Evolutionary conservation across 2,888 invertebrate genomes (phyloP).

Genomic region (Cataglyphis rosenhaueri): DNA sequence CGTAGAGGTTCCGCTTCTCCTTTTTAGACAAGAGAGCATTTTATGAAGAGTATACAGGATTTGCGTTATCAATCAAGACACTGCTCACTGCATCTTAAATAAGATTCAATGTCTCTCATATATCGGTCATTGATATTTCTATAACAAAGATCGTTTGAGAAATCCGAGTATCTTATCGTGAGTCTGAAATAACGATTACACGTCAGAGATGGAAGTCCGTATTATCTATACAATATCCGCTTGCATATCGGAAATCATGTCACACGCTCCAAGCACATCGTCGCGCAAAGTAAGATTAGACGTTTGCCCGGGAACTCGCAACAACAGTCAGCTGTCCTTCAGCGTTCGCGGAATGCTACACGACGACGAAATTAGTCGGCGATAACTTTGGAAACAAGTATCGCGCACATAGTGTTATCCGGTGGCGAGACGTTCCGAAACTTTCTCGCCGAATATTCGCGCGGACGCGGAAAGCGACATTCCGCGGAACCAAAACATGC

Average conservation of each 20-base stretch:
- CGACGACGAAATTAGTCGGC: conserved; percentile 13
- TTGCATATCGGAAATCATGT: conserved; percentile 52
- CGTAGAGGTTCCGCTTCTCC: not conserved
- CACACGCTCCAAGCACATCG: conserved; percentile 43
- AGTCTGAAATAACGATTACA: conserved; percentile 57
- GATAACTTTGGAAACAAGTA: conserved; percentile 29
- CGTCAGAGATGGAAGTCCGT: conserved; percentile 32
- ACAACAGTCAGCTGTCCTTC: not conserved
- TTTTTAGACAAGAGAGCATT: not conserved
- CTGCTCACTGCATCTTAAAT: not conserved
- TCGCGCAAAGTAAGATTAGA: conserved; percentile 39
- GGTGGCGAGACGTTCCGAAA: conserved; percentile 26
- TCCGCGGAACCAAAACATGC: conserved; percentile 13
- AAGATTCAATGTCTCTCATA: not conserved
- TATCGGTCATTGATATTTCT: conserved; percentile 37
- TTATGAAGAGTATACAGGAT: not conserved
- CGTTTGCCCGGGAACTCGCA: conserved; percentile 11
- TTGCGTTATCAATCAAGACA: conserved; percentile 1
- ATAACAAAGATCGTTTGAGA: conserved; percentile 25
- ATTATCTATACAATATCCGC: conserved; percentile 58
- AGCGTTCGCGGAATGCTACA: conserved; percentile 18
- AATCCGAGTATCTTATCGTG: conserved; percentile 53
- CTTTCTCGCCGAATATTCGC: conserved; percentile 37
- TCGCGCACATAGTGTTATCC: not conserved
- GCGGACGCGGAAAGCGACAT: conserved; percentile 33